Evolutionary conservation across 92 coral and sea anemone species (phyloP).

Genomic region (Parazoanthus atlanticus): DNA sequence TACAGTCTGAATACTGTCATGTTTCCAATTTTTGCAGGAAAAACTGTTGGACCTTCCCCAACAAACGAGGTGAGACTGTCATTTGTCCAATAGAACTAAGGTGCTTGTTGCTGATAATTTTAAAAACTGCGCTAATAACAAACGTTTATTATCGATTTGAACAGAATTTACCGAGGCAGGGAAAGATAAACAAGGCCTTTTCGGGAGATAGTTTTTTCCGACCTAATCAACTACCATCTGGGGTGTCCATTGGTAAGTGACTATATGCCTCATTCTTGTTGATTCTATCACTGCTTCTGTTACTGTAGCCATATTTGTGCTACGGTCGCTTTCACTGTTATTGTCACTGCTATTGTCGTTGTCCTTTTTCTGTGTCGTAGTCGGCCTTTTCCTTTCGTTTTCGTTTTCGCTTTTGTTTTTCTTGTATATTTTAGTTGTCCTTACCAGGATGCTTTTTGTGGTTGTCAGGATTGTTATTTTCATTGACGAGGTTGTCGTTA

Average conservation of each 20-base stretch:
- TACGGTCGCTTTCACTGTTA: neutral
- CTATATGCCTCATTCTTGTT: too few species aligned
- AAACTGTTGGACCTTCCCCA: neutral
- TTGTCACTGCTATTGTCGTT: neutral
- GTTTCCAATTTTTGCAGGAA: neutral
- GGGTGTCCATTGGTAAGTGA: neutral
- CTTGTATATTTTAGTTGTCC: too few species aligned
- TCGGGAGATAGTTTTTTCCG: constrained; percentile 3
- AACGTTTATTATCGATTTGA: too few species aligned
- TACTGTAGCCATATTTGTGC: neutral
- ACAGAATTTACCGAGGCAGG: neutral
- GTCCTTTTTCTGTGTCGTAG: too few species aligned
- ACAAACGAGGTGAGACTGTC: neutral
- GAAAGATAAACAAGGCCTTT: neutral
- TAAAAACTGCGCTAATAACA: neutral
- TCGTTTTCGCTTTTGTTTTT: too few species aligned
- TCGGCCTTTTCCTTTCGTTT: too few species aligned
- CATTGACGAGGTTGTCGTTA: too few species aligned
- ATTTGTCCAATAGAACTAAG: too few species aligned
- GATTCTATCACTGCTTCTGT: neutral
- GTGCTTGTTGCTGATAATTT: neutral
- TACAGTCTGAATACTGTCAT: too few species aligned
- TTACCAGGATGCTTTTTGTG: too few species aligned
- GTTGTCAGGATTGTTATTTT: too few species aligned
- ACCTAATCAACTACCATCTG: neutral